Conservation (phyloP, 2,113 vertebrate species). For the Sporophila hypoxantha region DNA sequence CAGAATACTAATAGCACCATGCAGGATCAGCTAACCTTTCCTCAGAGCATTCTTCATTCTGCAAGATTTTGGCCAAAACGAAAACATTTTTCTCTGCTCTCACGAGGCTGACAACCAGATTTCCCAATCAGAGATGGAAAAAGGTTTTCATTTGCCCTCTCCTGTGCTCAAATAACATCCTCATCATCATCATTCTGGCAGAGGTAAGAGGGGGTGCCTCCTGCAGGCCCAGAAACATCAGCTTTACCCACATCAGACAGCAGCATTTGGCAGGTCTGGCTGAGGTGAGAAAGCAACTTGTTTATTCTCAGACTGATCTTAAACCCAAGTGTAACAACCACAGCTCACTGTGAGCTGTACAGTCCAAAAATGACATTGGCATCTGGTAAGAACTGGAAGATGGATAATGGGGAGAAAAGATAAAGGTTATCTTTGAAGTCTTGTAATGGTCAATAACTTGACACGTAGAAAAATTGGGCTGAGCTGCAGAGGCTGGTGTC, state of each 20-base stretch:
- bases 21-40: not conserved
- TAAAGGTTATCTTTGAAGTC: not conserved
- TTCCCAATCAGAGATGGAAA: not conserved
- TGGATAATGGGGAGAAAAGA: not conserved
- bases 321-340: not conserved
- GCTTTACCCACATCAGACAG: not conserved
- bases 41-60: not conserved
- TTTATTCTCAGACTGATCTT: not conserved
- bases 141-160: not conserved
- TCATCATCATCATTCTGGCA: not conserved
- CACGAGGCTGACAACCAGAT: not conserved
- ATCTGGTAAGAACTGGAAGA: not conserved
- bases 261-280: not conserved
- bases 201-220: not conserved
- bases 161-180: not conserved
- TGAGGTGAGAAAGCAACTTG: not conserved
- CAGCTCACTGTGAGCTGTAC: not conserved
- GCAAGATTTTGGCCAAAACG: not conserved
- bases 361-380: not conserved
- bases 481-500: not conserved
- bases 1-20: conserved; percentile 14
- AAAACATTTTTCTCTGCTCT: not conserved
- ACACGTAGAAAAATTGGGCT: not conserved
- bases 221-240: not conserved
- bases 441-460: not conserved